Evolutionary conservation across 1,140 invertebrate genomes (phyloP), one percentile per base, ranked within the genome.

Genomic region (Diorhabda elongata): DNA sequence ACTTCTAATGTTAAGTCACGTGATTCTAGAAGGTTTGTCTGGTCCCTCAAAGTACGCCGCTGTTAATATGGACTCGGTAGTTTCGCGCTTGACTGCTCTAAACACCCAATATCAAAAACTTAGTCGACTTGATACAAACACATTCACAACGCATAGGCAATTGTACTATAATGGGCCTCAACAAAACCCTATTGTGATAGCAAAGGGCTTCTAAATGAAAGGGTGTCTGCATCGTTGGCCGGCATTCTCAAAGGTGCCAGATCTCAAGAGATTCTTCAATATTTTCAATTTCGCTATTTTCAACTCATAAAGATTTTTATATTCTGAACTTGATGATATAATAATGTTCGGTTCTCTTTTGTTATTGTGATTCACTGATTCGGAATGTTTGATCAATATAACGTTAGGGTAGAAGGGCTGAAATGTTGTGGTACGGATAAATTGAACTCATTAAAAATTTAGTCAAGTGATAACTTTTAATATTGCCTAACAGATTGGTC

Each of bases 141-240:
- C 72, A 75, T 76, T 76, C 60, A 61, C 7, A 71, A 47, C 59
- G 68, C 69, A 69, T 70, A 70, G 68, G 69, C 73, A 73, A 75
- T 75, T 76, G 73, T 76, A 73, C 66, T 64, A 74, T 75, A 76
- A 76, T 76, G 72, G 73, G 64, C 60, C 72, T 59, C 65, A 73
- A 74, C 75, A 76, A 72, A 73, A 71, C 63, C 65, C 71, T 66
- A 71, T 76, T 74, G 69, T 74, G 60, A 64, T 59, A 42, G 64
- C 62, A 69, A 73, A 67, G 52, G 66, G 63, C 64, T 59, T 64
- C 71, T 73, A 67, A 76, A 75, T 73, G 68, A 76, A 75, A 73
- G 75, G 71, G 71, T 74, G 73, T 71, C 74, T 72, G 71, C 67
- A 66, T 68, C 67, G 71, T 64, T 69, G 71, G 69, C 67, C 69